Evolutionary conservation across 2,797 vertebrate genomes (phyloP), one percentile per base, ranked within the genome.

Genomic region (Cyclopterus lumpus): DNA sequence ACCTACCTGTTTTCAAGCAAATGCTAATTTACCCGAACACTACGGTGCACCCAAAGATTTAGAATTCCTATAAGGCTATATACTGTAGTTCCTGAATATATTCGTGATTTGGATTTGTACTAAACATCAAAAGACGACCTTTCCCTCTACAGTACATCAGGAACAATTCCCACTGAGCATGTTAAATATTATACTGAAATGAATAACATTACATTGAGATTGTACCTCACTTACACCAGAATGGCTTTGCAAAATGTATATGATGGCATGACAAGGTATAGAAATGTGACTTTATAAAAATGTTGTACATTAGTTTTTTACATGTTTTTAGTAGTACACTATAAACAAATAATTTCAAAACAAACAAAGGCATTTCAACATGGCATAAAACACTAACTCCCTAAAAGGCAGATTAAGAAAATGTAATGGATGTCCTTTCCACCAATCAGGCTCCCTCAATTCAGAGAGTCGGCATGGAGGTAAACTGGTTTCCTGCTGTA

Each of bases 391-490:
- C 16, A 69, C 32, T 40, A 28, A 60, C 18, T 34, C 5, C 20
- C 20, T 28, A 26, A 72, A 49, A 42, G 28, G 20, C 11, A 38
- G 36, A 69, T 70, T 5, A 20, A 22, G 22, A 75, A 51, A 34
- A 3, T 24, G 12, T 64, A 69, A 69, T 5, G 6, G 11, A n/a
- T 77, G 22, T 67, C 6, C 18, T 74, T 75, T 72, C 64, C 36
- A 22, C 22, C 54, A 6, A 34, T 60, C 66, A 95, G 97, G 90
- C 90, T 93, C 96, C 92, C 71, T 96, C 62, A 91, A 91, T 7
- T 79, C 95, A 71, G 95, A 96, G 59, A 95, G 96, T 88, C 93
- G 92, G 26, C 88, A 94, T 9, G 86, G 89, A 71, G 83, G 84
- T 44, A 92, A 91, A 28, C 69, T 92, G 76, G 82, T 87, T 28